Evolutionary conservation across 2,797 vertebrate species (phyloP), one percentile per base, ranked within the genome.

Genomic region (Xiphorhynchus erythropygius): DNA sequence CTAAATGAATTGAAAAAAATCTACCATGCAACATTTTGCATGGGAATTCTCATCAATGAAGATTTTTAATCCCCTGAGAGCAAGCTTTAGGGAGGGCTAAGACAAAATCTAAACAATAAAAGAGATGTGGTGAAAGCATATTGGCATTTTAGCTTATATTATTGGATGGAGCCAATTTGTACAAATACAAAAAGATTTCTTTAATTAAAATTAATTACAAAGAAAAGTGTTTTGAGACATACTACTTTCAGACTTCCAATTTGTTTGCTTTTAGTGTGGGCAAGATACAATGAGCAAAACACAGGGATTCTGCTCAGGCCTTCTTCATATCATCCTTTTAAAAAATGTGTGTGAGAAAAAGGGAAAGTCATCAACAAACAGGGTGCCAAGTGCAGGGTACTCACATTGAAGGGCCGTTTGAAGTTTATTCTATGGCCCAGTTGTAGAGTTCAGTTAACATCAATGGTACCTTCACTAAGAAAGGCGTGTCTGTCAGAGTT

Each of bases 201-300:
- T 16, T 42, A 90, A 79, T 76, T 68, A 78, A 59, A 84, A 93
- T 84, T 35, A 89, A 90, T 90, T 67, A 64, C n/a, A 79, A 93
- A 69, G 42, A 67, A 68, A 89, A 93, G 23, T 0, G 0, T 64
- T 90, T 76, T 56, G 35, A 88, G 69, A 49, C 33, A 44, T 22
- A 59, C 30, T 63, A 60, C 47, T 78, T 76, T 49, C 33, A 88
- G 60, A 35, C 60, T 88, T 93, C 11, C 37, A 50, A 42, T 70
- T 49, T 41, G 33, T 88, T 93, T 88, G 19, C 50, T 88, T 93
- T 79, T 59, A 46, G 12, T 5, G 13, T 39, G 23, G 46, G 35
- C 18, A 78, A 88, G 65, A 89, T 28, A 76, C 9, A 76, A 69
- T 8, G 32, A 65, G 44, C 8, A 68, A 75, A 87, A 56, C n/a